Conservation (phyloP, 92 coral and sea anemone genomes). For the Desmophyllum pertusum region DNA sequence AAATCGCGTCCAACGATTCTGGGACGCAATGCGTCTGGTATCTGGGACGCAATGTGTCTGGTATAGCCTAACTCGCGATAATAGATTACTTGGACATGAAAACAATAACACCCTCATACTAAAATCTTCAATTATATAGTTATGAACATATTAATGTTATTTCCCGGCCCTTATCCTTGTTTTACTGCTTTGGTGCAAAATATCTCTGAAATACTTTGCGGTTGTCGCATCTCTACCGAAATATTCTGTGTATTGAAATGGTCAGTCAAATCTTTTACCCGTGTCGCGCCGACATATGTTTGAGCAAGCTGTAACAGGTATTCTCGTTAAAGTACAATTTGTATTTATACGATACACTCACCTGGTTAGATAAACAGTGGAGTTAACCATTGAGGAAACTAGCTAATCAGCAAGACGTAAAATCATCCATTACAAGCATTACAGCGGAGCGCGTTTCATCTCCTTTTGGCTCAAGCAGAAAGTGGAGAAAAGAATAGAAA, state of each 20-base stretch:
- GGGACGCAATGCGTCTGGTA: not conserved
- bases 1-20: not conserved
- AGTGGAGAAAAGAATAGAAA: not conserved
- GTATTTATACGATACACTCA: not conserved
- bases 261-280: not conserved
- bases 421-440: not conserved
- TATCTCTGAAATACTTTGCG: not conserved
- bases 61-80: not conserved
- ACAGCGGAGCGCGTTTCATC: not conserved
- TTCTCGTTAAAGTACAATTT: not conserved
- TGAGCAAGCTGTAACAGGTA: not conserved
- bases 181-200: not conserved
- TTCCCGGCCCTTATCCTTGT: not conserved
- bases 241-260: not conserved
- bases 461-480: conserved; percentile 10
- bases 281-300: not conserved
- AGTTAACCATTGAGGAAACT: not conserved
- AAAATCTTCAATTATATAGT: not conserved
- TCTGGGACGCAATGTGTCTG: not conserved
- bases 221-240: not conserved
- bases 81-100: not conserved
- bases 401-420: not conserved
- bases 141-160: not conserved
- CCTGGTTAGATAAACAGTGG: not conserved
- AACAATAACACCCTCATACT: conserved; percentile 9